A percentile compares a stretch with the other conserved stretches of the same genome.
These are phyloP conservation scores for Myodes glareolus DNA, from an alignment of 2,113 vertebrate species.

Conservation along the genomic window DNA sequence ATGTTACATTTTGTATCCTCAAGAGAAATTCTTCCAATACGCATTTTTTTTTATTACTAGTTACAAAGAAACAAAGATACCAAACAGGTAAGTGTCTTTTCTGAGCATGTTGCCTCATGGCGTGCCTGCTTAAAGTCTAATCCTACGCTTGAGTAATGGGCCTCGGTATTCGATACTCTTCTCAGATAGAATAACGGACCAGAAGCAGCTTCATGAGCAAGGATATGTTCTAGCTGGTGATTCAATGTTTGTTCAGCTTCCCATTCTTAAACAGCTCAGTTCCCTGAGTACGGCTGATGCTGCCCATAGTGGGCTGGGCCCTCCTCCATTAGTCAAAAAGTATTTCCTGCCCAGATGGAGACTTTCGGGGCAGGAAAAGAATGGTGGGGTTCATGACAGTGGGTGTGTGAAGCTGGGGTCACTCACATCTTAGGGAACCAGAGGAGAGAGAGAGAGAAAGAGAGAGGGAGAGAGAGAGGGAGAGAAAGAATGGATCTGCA, in stretches of 20 bases:
- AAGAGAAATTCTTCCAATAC: neutral
- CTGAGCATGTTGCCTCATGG: rapidly evolving
- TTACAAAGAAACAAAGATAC: neutral
- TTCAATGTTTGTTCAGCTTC: neutral
- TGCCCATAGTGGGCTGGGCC: too few species aligned
- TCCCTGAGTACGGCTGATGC: too few species aligned
- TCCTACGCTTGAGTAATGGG: neutral
- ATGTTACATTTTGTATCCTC: neutral
- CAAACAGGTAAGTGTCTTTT: neutral
- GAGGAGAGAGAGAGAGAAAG: neutral
- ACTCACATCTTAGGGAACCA: neutral
- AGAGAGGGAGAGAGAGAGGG: neutral
- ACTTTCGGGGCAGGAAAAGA: too few species aligned
- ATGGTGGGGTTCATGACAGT: neutral
- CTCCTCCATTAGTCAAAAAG: too few species aligned
- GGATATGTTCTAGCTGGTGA: neutral
- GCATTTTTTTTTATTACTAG: neutral
- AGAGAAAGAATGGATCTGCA: too few species aligned
- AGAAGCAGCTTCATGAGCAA: neutral
- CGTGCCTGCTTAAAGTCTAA: neutral
- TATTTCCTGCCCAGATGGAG: neutral
- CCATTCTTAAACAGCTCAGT: too few species aligned
- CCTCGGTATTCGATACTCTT: neutral
- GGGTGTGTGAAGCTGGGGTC: neutral
- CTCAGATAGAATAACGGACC: neutral